Percentiles rank a stretch among this genome's conserved stretches.
Conservation (phyloP, 2,113 vertebrate genomes). For the Zapornia atra region DNA sequence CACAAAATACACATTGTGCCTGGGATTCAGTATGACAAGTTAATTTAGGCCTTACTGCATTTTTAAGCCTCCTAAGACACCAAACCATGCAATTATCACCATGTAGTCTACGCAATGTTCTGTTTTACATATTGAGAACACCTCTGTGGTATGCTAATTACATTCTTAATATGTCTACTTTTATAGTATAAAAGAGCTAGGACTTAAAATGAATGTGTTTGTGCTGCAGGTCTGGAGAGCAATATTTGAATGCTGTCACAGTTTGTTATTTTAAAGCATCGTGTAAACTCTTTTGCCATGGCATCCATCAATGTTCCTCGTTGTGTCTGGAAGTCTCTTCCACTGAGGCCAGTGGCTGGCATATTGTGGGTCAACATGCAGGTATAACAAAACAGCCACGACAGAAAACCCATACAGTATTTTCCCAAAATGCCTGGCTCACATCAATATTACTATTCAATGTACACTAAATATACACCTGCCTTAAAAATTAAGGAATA, state of each 20-base stretch:
- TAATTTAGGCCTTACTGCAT: slow-evolving; percentile 32
- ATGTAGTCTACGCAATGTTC: neutral
- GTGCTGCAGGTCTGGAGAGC: neutral
- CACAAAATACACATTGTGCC: neutral
- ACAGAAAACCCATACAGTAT: neutral
- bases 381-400: neutral
- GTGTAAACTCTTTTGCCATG: neutral
- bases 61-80: neutral
- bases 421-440: neutral
- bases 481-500: neutral
- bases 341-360: neutral
- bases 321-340: neutral
- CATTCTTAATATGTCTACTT: neutral
- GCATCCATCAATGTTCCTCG: neutral
- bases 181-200: neutral
- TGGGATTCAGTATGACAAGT: neutral
- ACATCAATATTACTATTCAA: neutral
- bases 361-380: neutral
- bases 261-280: neutral
- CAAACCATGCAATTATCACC: neutral
- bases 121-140: neutral
- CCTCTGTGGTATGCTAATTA: neutral
- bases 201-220: neutral
- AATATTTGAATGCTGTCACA: neutral
- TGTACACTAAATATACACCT: neutral